Base-by-base conservation (phyloP, 2,888 invertebrate genomes). In the Trichopoda pennipes region DNA sequence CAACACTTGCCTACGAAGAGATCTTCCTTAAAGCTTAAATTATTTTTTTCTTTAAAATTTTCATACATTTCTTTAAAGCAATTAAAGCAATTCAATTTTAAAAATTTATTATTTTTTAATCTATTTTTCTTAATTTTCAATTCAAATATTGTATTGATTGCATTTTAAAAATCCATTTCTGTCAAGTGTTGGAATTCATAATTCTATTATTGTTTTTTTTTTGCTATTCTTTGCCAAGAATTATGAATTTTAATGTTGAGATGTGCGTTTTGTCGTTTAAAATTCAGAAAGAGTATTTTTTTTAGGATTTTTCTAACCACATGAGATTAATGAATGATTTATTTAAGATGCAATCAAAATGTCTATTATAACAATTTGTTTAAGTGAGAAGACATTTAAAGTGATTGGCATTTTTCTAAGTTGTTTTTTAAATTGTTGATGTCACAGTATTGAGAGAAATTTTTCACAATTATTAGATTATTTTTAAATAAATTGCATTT, bases 261-360 rank as follows among this genome's bases (percentile, higher is more conserved):
- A 28, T 42, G 51, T 19, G 23, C 16, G 23, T 42, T 61, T 61
- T 42, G 61, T 53, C 19, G 51, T 32, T 58, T 51, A 23, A 60
- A 51, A 42, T 51, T 51, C 58, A 72, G 17, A n/a, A 60, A 14
- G 21, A 23, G 28, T 38, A 1, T 21, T 42, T 38, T 55, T n/a
- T 28, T 28, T 4, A 51, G 6, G 21, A 35, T 70, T 28, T n/a
- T 60, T n/a, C 8, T 17, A 51, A 53, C 72, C 72, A 72, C 72
- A 61, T 61, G 72, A 42, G 17, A 38, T 42, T 51, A 23, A 47
- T n/a, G n/a, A n/a, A n/a, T 70, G n/a, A 47, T 69, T 56, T 58
- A 47, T 58, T 32, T 12, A 47, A 49, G n/a, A 44, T 70, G 16
- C n/a, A 28, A 58, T 38, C 14, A 8, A 58, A 58, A n/a, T 3